Conservation (phyloP, 1,140 invertebrate genomes). For the Theocolax elegans region DNA sequence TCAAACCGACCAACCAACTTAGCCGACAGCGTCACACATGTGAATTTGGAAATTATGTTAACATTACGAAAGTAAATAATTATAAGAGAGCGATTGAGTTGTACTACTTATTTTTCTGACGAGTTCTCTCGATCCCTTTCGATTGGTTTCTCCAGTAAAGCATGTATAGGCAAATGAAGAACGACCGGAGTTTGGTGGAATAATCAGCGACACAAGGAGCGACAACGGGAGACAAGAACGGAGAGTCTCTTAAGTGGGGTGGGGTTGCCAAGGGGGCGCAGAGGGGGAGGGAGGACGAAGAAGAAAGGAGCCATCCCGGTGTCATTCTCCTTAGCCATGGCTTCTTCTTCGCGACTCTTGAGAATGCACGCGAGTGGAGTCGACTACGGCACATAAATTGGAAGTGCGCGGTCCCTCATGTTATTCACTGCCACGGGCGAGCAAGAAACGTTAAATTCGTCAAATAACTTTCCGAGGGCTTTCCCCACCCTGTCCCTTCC, state of each 20-base stretch:
- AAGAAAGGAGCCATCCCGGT: not conserved
- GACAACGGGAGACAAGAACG: not conserved
- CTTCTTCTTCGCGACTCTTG: slow-evolving; percentile 5
- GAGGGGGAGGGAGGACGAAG: not conserved
- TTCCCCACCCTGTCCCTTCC: not conserved
- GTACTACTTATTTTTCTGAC: no score
- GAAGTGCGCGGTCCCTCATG: slow-evolving; percentile 29
- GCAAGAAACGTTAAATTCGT: slow-evolving; percentile 45
- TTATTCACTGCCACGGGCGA: slow-evolving; percentile 20
- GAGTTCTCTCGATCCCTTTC: no score
- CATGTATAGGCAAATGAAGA: not conserved
- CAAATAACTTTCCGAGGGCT: slow-evolving; percentile 40
- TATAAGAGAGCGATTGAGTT: slow-evolving; percentile 15
- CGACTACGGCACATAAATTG: slow-evolving; percentile 22
- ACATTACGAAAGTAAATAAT: slow-evolving; percentile 31
- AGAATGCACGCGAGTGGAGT: slow-evolving; percentile 25
- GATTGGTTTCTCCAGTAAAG: not conserved
- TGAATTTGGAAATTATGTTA: slow-evolving; percentile 26
- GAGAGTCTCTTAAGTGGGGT: no score
- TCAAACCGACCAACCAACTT: no score
- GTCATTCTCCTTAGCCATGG: slow-evolving; percentile 7
- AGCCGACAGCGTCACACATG: not conserved
- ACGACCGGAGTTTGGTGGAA: not conserved
- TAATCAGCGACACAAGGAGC: not conserved
- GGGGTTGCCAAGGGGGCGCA: no score